Evolutionary conservation across 2,888 invertebrate species (phyloP), one percentile per base, ranked within the genome.

Genomic region (Empis livida): DNA sequence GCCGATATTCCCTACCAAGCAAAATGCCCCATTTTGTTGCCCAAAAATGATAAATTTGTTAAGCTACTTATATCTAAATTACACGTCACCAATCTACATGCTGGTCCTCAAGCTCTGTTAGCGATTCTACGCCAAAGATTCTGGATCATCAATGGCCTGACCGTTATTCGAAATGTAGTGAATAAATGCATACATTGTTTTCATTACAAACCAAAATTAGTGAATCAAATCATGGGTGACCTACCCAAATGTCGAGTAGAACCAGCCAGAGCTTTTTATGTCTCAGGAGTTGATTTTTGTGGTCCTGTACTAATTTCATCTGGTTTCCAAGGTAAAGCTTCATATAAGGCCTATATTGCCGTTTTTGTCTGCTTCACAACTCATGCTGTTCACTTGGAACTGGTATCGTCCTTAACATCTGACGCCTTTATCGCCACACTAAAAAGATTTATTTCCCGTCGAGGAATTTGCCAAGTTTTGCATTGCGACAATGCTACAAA

Each of bases 401-500:
- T 52, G 3, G 56, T 56, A 5, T 44, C 48, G 2, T 50, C 51
- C 39, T 39, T 54, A n/a, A 45, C 54, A 5, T 39, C 49, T 13
- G 46, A 51, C 2, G 50, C 46, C 11, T 54, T 51, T 40, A 47
- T 54, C 14, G 51, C 49, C 2, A 42, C 49, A 2, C 17, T 54
- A 9, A 51, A 50, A 43, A 40, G 53, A n/a, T 54, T 56, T 27
- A 44, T 54, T 2, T 3, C 13, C 10, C 41, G 56, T 10, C 37
- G 54, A 39, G 51, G 52, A 1, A 5, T 51, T 5, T 54, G 51
- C 17, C 10, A 23, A 2, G 37, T 47, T 10, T 30, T 55, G 2
- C 47, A 45, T 37, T 53, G 53, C 20, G 50, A 54, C 30, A 54
- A 54, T 43, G 53, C 49, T 10, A 52, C 50, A n/a, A 53, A 52